Evolutionary conservation across 2,888 invertebrate genomes (phyloP).

Genomic region (Hydrotaea diabolus): DNA sequence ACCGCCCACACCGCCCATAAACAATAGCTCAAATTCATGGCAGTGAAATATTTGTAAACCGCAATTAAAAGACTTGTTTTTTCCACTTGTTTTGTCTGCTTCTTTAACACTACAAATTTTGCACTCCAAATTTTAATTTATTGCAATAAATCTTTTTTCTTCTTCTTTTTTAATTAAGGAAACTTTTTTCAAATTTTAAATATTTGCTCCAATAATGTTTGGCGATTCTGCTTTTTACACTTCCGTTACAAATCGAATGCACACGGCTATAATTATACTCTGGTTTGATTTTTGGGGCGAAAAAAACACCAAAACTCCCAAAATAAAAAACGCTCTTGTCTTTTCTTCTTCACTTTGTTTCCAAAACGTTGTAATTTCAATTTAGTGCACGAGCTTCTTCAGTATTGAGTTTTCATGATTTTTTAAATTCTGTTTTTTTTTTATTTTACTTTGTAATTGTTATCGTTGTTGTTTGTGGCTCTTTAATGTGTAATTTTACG

Average conservation of each 20-base stretch:
- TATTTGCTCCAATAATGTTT: constrained; percentile 21
- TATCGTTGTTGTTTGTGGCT: constrained; percentile 26
- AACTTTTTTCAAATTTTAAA: constrained; percentile 2
- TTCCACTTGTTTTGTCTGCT: not conserved
- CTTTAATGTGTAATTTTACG: not conserved
- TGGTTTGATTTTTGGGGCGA: not conserved
- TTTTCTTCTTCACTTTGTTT: not conserved
- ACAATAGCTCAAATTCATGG: constrained; percentile 61
- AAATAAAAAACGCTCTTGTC: not conserved
- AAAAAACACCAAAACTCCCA: not conserved
- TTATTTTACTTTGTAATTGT: not conserved
- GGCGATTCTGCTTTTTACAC: constrained; percentile 6
- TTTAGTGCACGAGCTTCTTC: constrained; percentile 16
- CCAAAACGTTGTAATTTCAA: constrained; percentile 24
- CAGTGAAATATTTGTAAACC: not conserved
- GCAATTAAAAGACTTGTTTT: constrained; percentile 1
- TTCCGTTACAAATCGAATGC: constrained; percentile 27
- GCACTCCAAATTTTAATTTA: not conserved
- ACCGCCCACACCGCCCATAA: constrained; percentile 63
- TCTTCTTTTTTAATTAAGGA: constrained; percentile 20
- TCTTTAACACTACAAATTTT: not conserved
- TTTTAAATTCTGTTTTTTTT: constrained; percentile 18
- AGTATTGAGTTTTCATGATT: constrained; percentile 32
- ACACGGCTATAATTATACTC: not conserved
- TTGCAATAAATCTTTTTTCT: not conserved